A percentile compares a stretch with the other conserved stretches of the same genome.
phyloP scores from a whole-genome alignment of 2,888 invertebrate species.

The Dinocampus coccinellae region DNA sequence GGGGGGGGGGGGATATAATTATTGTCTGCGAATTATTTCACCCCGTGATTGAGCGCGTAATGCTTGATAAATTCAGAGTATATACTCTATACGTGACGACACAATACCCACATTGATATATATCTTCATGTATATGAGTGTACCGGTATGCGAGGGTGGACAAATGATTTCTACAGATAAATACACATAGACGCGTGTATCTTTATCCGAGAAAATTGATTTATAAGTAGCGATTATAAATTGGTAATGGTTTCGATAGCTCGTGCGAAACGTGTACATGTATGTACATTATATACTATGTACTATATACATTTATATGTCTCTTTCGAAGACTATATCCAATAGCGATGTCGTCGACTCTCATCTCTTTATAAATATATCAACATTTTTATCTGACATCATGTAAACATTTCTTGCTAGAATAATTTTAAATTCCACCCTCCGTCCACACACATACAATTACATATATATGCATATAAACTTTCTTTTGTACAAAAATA shows the following conservation, averaged over 20 bases:
- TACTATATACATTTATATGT: no score
- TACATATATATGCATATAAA: no score
- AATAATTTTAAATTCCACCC: no score
- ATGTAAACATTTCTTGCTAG: no score
- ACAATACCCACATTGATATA: conserved; percentile 9
- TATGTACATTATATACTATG: no score
- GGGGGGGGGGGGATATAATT: no score
- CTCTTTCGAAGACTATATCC: no score
- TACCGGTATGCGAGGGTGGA: background rate
- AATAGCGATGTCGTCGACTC: no score
- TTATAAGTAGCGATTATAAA: conserved; percentile 44
- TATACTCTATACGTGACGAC: conserved; percentile 4
- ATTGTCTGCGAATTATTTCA: conserved; percentile 46
- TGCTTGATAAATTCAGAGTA: conserved; percentile 49
- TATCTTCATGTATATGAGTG: background rate
- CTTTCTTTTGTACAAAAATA: no score
- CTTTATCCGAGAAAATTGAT: conserved; percentile 40
- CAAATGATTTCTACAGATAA: background rate
- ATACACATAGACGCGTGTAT: conserved; percentile 14
- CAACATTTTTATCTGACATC: no score
- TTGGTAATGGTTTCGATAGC: conserved; percentile 47
- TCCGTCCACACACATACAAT: no score
- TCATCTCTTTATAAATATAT: no score
- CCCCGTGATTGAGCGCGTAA: conserved; percentile 39
- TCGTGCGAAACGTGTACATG: conserved; percentile 47